Conservation (phyloP, 2,797 vertebrate species). For the Steatocranus sp. region DNA sequence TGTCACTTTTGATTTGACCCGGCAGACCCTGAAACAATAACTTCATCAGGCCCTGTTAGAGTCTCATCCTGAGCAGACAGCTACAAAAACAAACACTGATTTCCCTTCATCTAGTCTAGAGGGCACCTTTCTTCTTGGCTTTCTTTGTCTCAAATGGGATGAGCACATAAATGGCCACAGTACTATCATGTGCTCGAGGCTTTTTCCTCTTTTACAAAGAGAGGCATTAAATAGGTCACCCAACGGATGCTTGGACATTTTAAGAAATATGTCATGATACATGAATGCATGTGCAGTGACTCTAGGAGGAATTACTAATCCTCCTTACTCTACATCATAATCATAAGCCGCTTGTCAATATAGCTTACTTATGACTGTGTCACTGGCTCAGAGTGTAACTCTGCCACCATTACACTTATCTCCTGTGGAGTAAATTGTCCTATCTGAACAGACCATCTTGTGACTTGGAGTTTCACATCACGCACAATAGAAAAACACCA, state of each 20-base stretch:
- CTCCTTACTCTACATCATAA: slow-evolving; percentile 4
- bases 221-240: neutral
- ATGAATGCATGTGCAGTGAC: neutral
- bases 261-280: neutral
- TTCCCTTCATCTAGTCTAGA: slow-evolving; percentile 55
- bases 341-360: slow-evolving; percentile 33
- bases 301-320: neutral
- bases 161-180: neutral
- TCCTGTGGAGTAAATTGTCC: neutral
- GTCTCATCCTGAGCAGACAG: slow-evolving; percentile 53
- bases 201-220: neutral
- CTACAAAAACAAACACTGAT: slow-evolving; percentile 63
- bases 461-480: neutral
- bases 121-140: slow-evolving; percentile 58
- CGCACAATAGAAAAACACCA: neutral
- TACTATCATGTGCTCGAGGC: neutral
- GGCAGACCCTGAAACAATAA: slow-evolving; percentile 65
- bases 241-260: neutral
- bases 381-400: neutral
- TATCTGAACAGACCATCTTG: slow-evolving; percentile 6
- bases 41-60: slow-evolving; percentile 66
- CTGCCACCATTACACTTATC: slow-evolving; percentile 3
- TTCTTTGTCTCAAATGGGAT: neutral
- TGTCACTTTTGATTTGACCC: slow-evolving; percentile 72
- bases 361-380: slow-evolving; percentile 8